Evolutionary conservation across 2,797 vertebrate genomes (phyloP), one percentile per base, ranked within the genome.

Genomic region (Podarcis siculus): DNA sequence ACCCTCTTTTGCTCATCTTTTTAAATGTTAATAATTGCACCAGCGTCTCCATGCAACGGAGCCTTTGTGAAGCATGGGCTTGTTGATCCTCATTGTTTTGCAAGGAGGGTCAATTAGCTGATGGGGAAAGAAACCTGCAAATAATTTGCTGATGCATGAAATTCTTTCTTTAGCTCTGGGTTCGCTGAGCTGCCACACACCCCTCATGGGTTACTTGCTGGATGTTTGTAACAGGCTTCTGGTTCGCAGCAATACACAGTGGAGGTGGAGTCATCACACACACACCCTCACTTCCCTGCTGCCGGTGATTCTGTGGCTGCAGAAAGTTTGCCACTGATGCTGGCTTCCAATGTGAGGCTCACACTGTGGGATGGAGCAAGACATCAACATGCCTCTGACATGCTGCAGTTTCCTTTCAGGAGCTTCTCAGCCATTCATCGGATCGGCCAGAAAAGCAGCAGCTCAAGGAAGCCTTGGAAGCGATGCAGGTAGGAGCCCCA

Each of bases 381-480:
- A 19, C 35, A 82, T 13, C 13, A 5, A 32, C 27, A 15, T 30
- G 61, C 79, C 15, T 5, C 79, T 30, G 4, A n/a, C 17, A 0
- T 9, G 12, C 25, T 17, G 66, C 21, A n/a, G 0, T 0, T 82
- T 21, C 23, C n/a, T 13, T 71, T 85, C 96, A 99, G 99, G 99
- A 99, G 91, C 97, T 99, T 86, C 95, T 99, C 87, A 98, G 97
- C 96, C 98, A 99, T 86, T 99, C 99, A 0, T 91, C 97, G 0
- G 98, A 99, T 13, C 96, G 97, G 35, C 98, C 99, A 0, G 99
- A 99, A 95, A 97, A 97, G 89, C 98, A 98, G 72, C 98, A 98
- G 93, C 97, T 99, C 83, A 99, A 98, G 92, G 98, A 99, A 91
- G 98, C 99, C 1, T 95, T 99, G 94, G 99, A 99, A 90, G 99